Evolutionary conservation across 2,797 vertebrate species (phyloP), one percentile per base, ranked within the genome.

Genomic region (Darevskia mixta): DNA sequence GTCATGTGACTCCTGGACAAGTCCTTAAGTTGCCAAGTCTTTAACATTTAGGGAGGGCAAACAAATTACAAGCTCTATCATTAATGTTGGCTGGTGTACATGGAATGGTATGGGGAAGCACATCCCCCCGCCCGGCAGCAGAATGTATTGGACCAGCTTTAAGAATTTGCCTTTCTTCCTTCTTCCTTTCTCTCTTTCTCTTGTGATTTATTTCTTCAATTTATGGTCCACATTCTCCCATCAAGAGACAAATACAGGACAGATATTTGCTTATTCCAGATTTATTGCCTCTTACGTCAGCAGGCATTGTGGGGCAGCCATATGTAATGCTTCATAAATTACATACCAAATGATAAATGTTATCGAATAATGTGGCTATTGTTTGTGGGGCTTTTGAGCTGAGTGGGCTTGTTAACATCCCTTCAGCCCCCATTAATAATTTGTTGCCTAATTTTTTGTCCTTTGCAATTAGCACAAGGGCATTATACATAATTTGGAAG

Each of bases 291-390:
- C 94, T 95, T 95, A 95, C 94, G 91, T 95, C 95, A 96, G 94
- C 87, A 93, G 94, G 93, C 93, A 93, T 94, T 94, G 92, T 92
- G 90, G 92, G 67, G 90, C 92, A 91, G 94, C 92, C 93, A 91
- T 95, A 95, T 95, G 91, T 94, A 95, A 95, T 95, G 95, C 94
- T 95, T 95, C 94, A 95, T 95, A 96, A 96, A 95, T 95, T 95
- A 95, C 94, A 91, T 92, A 95, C 93, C 95, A 94, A 55, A 95
- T 69, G 88, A 87, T 80, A 87, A 93, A 93, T 87, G 95, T 95
- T 94, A 93, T 92, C 87, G 89, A 92, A 88, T 92, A 90, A 93
- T 92, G 89, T 11, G 0, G 91, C 94, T 93, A 92, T 92, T 89
- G 87, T 93, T 92, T 93, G 92, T 93, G 94, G 95, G 92, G 89